A percentile compares a stretch with the other conserved stretches of the same genome.
Evolutionary conservation across 2,113 vertebrate genomes (phyloP).

Genomic region (Amphiprion ocellaris): DNA sequence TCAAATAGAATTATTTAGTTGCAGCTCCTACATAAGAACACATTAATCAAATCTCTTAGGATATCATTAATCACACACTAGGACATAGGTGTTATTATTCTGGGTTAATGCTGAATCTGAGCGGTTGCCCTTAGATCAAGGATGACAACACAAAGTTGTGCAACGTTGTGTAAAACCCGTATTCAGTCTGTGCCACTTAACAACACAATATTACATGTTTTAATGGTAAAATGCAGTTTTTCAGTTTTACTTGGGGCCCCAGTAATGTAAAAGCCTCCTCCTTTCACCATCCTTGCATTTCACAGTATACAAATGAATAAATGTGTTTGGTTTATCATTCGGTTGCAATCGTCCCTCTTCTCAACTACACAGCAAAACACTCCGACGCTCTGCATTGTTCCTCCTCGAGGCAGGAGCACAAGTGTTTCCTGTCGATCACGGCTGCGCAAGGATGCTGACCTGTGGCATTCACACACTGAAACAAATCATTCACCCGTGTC

Average conservation of each 20-base stretch:
- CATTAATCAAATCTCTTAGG: conserved; percentile 58
- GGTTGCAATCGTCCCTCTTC: conserved; percentile 9
- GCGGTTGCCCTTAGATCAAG: conserved; percentile 23
- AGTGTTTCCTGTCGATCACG: conserved; percentile 46
- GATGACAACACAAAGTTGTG: conserved; percentile 14
- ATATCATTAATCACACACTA: conserved; percentile 29
- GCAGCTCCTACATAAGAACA: conserved; percentile 51
- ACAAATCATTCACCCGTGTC: conserved; percentile 58
- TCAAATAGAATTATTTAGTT: conserved; percentile 52
- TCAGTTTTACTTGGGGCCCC: background rate
- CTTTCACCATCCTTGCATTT: background rate
- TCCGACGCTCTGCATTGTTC: conserved; percentile 9
- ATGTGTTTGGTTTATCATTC: conserved; percentile 14
- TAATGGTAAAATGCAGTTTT: background rate
- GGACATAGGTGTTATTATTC: conserved; percentile 46
- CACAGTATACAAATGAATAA: background rate
- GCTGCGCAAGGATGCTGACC: conserved; percentile 59
- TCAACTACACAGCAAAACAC: background rate
- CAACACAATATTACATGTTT: background rate
- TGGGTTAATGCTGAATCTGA: conserved; percentile 43
- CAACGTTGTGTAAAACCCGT: conserved; percentile 13
- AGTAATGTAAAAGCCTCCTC: background rate
- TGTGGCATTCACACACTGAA: conserved; percentile 30
- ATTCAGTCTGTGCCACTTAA: background rate
- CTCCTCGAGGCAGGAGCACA: conserved; percentile 36